phyloP scores from a whole-genome alignment of 2,888 invertebrate genomes.

The Ischnus inquisitorius region DNA sequence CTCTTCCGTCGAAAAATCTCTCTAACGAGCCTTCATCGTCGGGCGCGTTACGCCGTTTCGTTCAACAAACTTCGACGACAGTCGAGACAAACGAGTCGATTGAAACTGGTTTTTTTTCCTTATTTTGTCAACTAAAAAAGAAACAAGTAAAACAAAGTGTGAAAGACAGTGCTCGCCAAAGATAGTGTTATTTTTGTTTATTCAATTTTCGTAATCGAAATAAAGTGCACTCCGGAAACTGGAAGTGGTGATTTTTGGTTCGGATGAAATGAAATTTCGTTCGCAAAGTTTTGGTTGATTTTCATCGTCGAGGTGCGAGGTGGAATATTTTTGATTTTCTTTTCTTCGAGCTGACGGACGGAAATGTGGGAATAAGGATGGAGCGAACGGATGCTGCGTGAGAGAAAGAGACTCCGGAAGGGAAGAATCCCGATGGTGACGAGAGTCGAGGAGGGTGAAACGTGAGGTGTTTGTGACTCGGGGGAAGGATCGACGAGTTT shows the following conservation, averaged over 20 bases:
- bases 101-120: not conserved
- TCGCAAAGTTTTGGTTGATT: not conserved
- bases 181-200: slow-evolving; percentile 28
- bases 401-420: not conserved
- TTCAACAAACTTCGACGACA: not conserved
- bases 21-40: not conserved
- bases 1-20: not conserved
- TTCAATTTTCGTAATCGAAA: not conserved
- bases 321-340: slow-evolving; percentile 15
- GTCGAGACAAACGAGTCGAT: not conserved
- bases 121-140: no score
- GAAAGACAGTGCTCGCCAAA: slow-evolving; percentile 38
- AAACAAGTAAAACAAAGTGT: not conserved
- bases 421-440: slow-evolving; percentile 1
- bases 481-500: slow-evolving; percentile 16
- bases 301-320: not conserved
- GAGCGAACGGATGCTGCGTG: slow-evolving; percentile 27
- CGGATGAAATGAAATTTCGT: slow-evolving; percentile 1
- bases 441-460: slow-evolving; percentile 30
- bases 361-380: not conserved
- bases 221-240: slow-evolving; percentile 26
- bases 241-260: slow-evolving; percentile 20
- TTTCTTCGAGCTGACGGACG: not conserved
- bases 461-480: slow-evolving; percentile 7
- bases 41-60: not conserved